A percentile compares a stretch with the other conserved stretches of the same genome.
phyloP scores from a whole-genome alignment of 2,888 invertebrate genomes.

The Tolmerus cingulatus region DNA sequence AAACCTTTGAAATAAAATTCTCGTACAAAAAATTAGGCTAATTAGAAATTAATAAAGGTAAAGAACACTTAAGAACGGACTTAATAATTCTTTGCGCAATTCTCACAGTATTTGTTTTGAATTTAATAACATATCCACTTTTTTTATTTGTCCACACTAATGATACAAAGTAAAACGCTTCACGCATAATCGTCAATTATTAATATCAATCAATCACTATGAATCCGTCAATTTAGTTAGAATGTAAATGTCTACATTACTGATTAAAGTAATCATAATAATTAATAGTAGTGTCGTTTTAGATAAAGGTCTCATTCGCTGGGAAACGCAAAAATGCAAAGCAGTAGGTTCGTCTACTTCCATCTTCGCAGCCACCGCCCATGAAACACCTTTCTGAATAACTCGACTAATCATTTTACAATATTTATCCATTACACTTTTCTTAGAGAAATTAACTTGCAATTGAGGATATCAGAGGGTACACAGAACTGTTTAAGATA shows the following conservation, averaged over 20 bases:
- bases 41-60: constrained; percentile 36
- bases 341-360: neutral
- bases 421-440: neutral
- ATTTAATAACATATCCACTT: constrained; percentile 22
- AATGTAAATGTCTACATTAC: constrained; percentile 28
- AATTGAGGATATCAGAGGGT: neutral
- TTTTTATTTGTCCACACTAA: neutral
- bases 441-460: neutral
- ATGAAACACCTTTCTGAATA: neutral
- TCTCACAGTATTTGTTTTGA: constrained; percentile 12
- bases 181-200: constrained; percentile 31
- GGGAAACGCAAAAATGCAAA: neutral
- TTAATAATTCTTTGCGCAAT: constrained; percentile 29
- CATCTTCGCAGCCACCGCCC: neutral
- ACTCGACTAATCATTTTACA: neutral
- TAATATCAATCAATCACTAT: constrained; percentile 35
- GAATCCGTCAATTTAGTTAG: constrained; percentile 29
- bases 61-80: constrained; percentile 33
- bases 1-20: constrained; percentile 36
- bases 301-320: neutral
- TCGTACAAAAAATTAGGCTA: constrained; percentile 41
- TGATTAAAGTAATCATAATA: constrained; percentile 36
- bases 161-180: constrained; percentile 22
- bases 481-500: neutral
- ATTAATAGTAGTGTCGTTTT: constrained; percentile 11